A percentile compares a stretch with the other conserved stretches of the same genome.
phyloP scores from a whole-genome alignment of 2,888 invertebrate genomes.

The Parasteatoda lunata region DNA sequence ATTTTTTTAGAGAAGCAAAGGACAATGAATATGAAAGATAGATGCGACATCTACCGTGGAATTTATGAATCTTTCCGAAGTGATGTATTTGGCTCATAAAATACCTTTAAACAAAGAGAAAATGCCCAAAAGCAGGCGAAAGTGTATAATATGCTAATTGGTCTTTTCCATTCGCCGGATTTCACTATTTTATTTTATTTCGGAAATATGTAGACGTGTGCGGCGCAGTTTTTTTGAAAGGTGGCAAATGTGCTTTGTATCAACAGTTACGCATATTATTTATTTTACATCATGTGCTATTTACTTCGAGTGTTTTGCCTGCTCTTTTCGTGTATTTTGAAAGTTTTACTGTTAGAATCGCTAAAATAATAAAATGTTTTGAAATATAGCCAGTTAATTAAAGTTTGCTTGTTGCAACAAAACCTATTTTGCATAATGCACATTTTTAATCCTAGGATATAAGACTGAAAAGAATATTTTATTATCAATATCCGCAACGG shows the following conservation, averaged over 20 bases:
- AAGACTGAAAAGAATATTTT: no score
- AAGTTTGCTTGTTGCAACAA: no score
- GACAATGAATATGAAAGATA: conserved; percentile 43
- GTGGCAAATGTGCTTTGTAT: not conserved
- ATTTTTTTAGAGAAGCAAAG: conserved; percentile 3
- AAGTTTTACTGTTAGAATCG: no score
- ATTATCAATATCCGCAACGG: no score
- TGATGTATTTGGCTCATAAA: conserved; percentile 32
- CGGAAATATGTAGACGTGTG: not conserved
- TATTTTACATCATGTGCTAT: no score
- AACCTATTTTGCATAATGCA: no score
- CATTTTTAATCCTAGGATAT: no score
- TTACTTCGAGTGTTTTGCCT: no score
- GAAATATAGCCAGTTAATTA: no score
- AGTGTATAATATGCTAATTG: conserved; percentile 46
- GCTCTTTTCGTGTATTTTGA: no score
- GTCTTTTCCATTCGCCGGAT: conserved; percentile 28
- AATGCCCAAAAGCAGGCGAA: conserved; percentile 19
- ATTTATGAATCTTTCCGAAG: conserved; percentile 46
- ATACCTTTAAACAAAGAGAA: conserved; percentile 43
- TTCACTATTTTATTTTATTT: conserved; percentile 25
- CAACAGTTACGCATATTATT: no score
- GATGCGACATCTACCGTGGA: conserved; percentile 17
- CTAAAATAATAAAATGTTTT: no score
- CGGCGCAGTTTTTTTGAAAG: not conserved